Evolutionary conservation across 2,888 invertebrate species (phyloP), one percentile per base, ranked within the genome.

Genomic region (Standfussiana lucernea): DNA sequence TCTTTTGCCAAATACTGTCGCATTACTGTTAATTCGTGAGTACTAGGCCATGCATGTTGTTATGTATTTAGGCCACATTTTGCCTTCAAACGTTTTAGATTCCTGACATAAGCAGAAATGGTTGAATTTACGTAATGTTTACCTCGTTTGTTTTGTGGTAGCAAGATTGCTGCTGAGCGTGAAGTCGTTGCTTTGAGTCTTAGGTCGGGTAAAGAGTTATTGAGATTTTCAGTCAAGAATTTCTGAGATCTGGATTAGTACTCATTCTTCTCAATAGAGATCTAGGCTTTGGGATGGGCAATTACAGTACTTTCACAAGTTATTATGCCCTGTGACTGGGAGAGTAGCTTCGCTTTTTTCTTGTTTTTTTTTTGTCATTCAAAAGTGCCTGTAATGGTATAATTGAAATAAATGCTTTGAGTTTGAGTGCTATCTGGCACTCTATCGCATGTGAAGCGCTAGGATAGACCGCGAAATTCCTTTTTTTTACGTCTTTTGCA

Each of bases 1-100:
- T 59, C 64, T 15, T 79, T 84, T 84, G 86, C 86, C 83, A 84
- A 82, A 86, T 72, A 70, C 69, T 75, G 69, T 50, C 68, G 62
- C 86, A 78, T 84, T 85, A 82, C 72, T 85, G 86, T 40, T 85
- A 82, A 85, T 85, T 84, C 70, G 59, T 82, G 70, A 53, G 45
- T 21, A 24, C 45, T 82, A 70, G 53, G 64, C 53, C 21, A 5
- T 59, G 70, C 7, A 56, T 76, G 42, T 35, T 35, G 65, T 80
- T 61, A 53, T 15, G 47, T 32, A 70, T 70, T 70, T 50, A 61
- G 61, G 65, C 24, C 53, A 62, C 56, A 56, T 35, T 56, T 4
- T 56, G 45, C 13, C 13, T 56, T 11, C 32, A 53, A 61, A n/a
- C 6, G 35, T 28, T 59, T 61, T 37, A 50, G 1, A 40, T 64